Percentiles rank a stretch among this genome's conserved stretches.
These are phyloP conservation scores for Monochamus alternatus DNA, from an alignment of 2,888 invertebrate genomes.

Conservation along the genomic window DNA sequence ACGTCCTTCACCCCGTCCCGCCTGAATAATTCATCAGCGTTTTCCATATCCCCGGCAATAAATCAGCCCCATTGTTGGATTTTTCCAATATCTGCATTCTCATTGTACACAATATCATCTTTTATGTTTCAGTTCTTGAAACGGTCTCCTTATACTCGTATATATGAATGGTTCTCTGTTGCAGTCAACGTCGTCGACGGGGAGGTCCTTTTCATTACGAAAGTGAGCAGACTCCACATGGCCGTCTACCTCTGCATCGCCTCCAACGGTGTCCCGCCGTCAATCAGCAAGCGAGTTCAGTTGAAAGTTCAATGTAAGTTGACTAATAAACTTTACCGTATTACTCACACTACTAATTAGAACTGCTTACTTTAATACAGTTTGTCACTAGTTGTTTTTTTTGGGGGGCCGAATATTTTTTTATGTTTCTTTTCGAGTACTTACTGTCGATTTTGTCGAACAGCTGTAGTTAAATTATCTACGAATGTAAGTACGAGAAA, in stretches of 20 bases:
- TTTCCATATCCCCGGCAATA: conserved; percentile 45
- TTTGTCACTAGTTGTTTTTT: too few relatives aligned
- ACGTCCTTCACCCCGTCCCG: conserved; percentile 16
- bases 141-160: conserved; percentile 32
- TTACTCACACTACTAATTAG: too few relatives aligned
- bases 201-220: conserved; percentile 87
- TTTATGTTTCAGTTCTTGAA: conserved; percentile 28
- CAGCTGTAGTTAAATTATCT: too few relatives aligned
- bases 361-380: too few relatives aligned
- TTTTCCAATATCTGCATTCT: conserved; percentile 48
- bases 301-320: conserved; percentile 89
- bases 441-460: too few relatives aligned
- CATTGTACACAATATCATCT: conserved; percentile 46
- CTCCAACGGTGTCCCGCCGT: conserved; percentile 93
- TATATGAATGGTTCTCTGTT: conserved; percentile 62
- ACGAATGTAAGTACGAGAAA: too few relatives aligned
- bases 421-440: too few relatives aligned
- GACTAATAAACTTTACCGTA: background rate
- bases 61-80: conserved; percentile 51
- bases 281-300: conserved; percentile 88
- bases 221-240: conserved; percentile 94
- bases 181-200: conserved; percentile 92
- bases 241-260: conserved; percentile 95
- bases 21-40: conserved; percentile 46
- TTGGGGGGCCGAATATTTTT: too few relatives aligned